These are phyloP conservation scores for Acanthurus lineatus DNA, from an alignment of 2,797 vertebrate genomes.

Conservation along the genomic window DNA sequence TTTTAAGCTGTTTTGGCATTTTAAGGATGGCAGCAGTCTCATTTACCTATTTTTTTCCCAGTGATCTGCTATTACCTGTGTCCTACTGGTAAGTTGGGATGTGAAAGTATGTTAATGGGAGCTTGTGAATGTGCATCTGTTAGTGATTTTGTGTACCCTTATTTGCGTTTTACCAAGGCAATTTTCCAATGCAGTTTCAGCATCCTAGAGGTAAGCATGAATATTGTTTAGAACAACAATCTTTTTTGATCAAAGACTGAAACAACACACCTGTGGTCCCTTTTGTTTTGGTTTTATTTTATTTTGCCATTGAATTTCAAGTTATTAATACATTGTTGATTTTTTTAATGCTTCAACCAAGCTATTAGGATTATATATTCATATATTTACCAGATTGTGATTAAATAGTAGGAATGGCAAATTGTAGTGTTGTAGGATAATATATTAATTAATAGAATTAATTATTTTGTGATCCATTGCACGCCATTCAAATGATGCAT, in stretches of 20 bases:
- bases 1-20: neutral
- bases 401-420: neutral
- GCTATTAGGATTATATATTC: neutral
- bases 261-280: neutral
- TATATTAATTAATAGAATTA: neutral
- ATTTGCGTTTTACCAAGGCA: conserved; percentile 58
- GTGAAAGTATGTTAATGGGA: conserved; percentile 53
- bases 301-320: neutral
- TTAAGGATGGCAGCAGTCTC: neutral
- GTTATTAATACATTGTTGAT: neutral
- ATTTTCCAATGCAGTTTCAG: conserved; percentile 70
- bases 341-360: conserved; percentile 9
- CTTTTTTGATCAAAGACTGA: conserved; percentile 1
- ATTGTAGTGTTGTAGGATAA: neutral
- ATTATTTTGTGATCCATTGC: neutral
- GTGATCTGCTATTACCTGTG: conserved; percentile 48
- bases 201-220: conserved; percentile 34
- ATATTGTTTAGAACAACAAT: conserved; percentile 34
- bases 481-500: neutral
- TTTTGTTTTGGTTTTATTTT: neutral
- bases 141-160: conserved; percentile 71
- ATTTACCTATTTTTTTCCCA: conserved; percentile 43
- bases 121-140: conserved; percentile 74
- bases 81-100: conserved; percentile 33
- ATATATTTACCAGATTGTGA: neutral